Percentiles rank a stretch among this genome's conserved stretches.
Conservation (phyloP, 1,140 invertebrate species). For the Odontomachus brunneus region DNA sequence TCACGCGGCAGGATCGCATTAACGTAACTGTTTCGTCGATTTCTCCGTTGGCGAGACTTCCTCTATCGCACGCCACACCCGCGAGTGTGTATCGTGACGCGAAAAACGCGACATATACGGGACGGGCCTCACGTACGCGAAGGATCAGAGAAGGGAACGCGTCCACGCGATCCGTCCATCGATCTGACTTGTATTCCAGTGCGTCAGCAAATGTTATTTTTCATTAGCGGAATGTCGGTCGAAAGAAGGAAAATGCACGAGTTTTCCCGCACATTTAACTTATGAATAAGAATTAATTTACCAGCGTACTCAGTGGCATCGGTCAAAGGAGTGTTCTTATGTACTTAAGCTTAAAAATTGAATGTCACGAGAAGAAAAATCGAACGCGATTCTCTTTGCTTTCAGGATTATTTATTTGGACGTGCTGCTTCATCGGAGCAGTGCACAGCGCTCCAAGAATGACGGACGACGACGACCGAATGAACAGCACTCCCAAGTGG, state of each 20-base stretch:
- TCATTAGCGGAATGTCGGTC: not conserved
- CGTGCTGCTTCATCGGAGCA: conserved; percentile 79
- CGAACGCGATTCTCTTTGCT: conserved; percentile 52
- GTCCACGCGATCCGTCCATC: too few relatives aligned
- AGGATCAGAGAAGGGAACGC: too few relatives aligned
- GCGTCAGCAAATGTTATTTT: not conserved
- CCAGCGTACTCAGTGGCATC: not conserved
- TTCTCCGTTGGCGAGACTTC: not conserved
- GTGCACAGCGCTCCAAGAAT: conserved; percentile 80
- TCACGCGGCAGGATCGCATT: not conserved
- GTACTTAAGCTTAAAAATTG: too few relatives aligned
- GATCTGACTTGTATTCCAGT: too few relatives aligned
- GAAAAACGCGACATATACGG: too few relatives aligned
- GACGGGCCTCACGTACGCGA: too few relatives aligned
- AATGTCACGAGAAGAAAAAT: not conserved
- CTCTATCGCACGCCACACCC: too few relatives aligned
- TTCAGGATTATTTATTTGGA: conserved; percentile 82
- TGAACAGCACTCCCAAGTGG: conserved; percentile 83
- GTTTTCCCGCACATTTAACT: not conserved
- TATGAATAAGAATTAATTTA: too few relatives aligned
- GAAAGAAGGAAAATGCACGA: not conserved
- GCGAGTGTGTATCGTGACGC: too few relatives aligned
- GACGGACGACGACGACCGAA: conserved; percentile 74
- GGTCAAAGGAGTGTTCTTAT: not conserved
- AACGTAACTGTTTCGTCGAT: conserved; percentile 17